These are phyloP conservation scores for Heloderma charlesbogerti DNA, from an alignment of 2,113 vertebrate species.

Conservation along the genomic window DNA sequence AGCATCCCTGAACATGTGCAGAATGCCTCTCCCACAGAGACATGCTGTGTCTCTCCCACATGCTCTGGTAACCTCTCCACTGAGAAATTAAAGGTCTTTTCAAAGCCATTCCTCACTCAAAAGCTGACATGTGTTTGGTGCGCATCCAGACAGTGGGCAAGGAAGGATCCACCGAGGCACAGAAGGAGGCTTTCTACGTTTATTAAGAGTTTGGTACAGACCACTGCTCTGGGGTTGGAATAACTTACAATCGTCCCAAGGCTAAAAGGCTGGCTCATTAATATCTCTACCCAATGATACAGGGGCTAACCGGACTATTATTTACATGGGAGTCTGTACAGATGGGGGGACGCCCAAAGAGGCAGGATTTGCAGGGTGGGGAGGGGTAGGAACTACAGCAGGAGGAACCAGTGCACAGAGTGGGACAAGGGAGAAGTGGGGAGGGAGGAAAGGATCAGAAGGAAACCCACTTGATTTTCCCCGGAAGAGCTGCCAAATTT, in stretches of 20 bases:
- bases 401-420: neutral
- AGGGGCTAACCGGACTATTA: constrained; percentile 33
- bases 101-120: neutral
- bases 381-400: constrained; percentile 1
- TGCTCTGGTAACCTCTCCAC: neutral
- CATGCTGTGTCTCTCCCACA: neutral
- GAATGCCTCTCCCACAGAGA: neutral
- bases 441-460: neutral
- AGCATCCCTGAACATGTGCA: neutral
- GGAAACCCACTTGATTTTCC: neutral
- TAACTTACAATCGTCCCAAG: constrained; percentile 71
- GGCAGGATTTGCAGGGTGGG: neutral
- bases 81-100: neutral
- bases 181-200: constrained; percentile 56
- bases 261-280: constrained; percentile 6
- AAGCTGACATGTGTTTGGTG: neutral
- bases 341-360: constrained; percentile 17
- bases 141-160: constrained; percentile 19
- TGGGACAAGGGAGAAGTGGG: neutral
- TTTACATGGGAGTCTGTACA: constrained; percentile 74
- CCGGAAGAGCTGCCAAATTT: neutral
- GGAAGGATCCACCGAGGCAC: neutral
- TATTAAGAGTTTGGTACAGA: constrained; percentile 65
- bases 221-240: constrained; percentile 51
- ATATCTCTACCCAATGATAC: constrained; percentile 35